These are phyloP conservation scores for Sciurus niger DNA, from an alignment of 2,113 vertebrate genomes.

Conservation along the genomic window DNA sequence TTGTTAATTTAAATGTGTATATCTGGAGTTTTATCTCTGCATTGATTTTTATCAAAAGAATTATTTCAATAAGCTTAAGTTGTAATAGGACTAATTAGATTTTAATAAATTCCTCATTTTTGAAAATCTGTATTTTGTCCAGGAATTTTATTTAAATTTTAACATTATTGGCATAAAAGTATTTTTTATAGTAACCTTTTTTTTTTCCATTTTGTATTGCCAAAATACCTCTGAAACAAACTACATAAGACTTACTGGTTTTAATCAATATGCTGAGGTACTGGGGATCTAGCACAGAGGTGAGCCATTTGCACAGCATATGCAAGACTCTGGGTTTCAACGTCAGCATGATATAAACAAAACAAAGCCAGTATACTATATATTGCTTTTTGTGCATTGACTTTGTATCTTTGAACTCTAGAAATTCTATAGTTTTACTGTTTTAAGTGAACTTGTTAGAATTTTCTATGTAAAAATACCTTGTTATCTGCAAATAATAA, in stretches of 20 bases:
- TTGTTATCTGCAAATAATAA: not conserved
- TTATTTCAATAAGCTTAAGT: not conserved
- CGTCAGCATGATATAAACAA: not conserved
- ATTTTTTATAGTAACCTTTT: not conserved
- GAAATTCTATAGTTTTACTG: not conserved
- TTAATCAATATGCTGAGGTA: not conserved
- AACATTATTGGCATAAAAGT: not conserved
- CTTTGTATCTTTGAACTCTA: not conserved
- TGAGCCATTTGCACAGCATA: no score
- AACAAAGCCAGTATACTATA: not conserved
- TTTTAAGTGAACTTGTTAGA: not conserved
- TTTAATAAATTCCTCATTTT: not conserved
- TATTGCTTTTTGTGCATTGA: not conserved
- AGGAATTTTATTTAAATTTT: constrained; percentile 6
- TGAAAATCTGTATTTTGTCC: not conserved
- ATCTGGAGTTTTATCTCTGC: not conserved
- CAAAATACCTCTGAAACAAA: constrained; percentile 10
- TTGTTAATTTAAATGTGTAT: not conserved
- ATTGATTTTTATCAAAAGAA: not conserved
- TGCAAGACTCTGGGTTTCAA: no score
- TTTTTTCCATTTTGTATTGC: not conserved
- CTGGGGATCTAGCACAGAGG: not conserved
- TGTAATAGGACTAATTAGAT: not conserved
- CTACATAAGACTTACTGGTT: not conserved
- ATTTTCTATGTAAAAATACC: constrained; percentile 1